Evolutionary conservation across 2,797 vertebrate species (phyloP), one percentile per base, ranked within the genome.

Genomic region (Lates japonicus): DNA sequence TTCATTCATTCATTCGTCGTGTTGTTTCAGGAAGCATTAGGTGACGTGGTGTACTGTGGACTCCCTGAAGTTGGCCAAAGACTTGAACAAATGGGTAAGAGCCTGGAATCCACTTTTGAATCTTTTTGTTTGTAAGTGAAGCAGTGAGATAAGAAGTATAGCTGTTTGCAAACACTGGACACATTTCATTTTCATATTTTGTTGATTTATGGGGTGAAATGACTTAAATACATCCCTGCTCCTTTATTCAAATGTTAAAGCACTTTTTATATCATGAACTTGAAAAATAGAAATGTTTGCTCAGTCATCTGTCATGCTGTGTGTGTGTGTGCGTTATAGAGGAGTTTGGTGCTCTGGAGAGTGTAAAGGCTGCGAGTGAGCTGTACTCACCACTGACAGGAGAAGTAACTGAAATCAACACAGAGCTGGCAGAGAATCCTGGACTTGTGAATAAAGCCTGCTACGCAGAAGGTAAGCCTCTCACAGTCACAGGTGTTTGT

Each of bases 351-450:
- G 97, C 96, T 74, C 94, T 99, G 95, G 98, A 99, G 95, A 99
- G 98, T 7, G 98, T 99, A 70, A 99, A 99, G 93, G 98, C 98
- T 87, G 98, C 98, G 85, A 99, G 98, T 85, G 98, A 99, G 93
- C 95, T 99, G 5, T 99, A 97, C 88, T 97, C 97, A 31, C 98
- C 98, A 17, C 87, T 99, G 65, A 96, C 97, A 1, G 98, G 98
- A 86, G 97, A 98, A 91, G 97, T 99, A 87, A 98, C 96, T 25
- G 97, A 97, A 90, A 92, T 97, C 90, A 99, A 98, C 90, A 94
- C 93, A 66, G 95, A 96, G 63, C 95, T 99, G 89, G 90, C 95
- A 44, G 97, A 98, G 86, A 97, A 97, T 79, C 98, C 98, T 49
- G 97, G 95, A 52, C 96, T 99, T 2, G 96, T 99, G 89, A 99